A percentile compares a stretch with the other conserved stretches of the same genome.
Evolutionary conservation across 2,888 invertebrate genomes (phyloP).

Genomic region (Perithous albicinctus): DNA sequence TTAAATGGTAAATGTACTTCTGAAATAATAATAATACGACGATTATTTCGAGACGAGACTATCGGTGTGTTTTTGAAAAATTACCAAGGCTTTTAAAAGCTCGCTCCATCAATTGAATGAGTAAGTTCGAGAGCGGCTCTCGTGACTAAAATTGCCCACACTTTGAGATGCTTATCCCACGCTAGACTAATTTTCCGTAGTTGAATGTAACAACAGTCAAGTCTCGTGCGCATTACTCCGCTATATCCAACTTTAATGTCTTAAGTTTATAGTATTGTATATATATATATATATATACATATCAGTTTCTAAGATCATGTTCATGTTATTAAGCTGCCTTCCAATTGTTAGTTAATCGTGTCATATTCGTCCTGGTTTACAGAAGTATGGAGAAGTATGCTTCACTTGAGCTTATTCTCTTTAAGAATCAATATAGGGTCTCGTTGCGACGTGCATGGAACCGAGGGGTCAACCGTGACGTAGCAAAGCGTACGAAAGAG

Average conservation of each 20-base stretch:
- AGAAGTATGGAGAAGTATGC: background rate
- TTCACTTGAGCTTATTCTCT: conserved; percentile 68
- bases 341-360: conserved; percentile 5
- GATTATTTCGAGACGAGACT: background rate
- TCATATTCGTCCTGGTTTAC: conserved; percentile 10
- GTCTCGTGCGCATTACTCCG: background rate
- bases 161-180: conserved; percentile 7
- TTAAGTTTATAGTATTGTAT: background rate
- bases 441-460: conserved; percentile 56
- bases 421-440: conserved; percentile 77
- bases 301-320: conserved; percentile 20
- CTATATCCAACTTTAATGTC: background rate
- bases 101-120: too few relatives aligned
- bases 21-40: background rate
- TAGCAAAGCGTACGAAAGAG: conserved; percentile 49
- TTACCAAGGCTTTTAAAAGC: background rate
- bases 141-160: background rate
- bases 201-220: background rate
- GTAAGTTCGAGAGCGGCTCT: too few relatives aligned
- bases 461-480: conserved; percentile 64
- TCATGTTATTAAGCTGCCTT: conserved; percentile 35
- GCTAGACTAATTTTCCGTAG: background rate
- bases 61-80: background rate
- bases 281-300: conserved; percentile 1
- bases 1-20: background rate